Evolutionary conservation across 2,797 vertebrate genomes (phyloP).

Genomic region (Melanogrammus aeglefinus): DNA sequence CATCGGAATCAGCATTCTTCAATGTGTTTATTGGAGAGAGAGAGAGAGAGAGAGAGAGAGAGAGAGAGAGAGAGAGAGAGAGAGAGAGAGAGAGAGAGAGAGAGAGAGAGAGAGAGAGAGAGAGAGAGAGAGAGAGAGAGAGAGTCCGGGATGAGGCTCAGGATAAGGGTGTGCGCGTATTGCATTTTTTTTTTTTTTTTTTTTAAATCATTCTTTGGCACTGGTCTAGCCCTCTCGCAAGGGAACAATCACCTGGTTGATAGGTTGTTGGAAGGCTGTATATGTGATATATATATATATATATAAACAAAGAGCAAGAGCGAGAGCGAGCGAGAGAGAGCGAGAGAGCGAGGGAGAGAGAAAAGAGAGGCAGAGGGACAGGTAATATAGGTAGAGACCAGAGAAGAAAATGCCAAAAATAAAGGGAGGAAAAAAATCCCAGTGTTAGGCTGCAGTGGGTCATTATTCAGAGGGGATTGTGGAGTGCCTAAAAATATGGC

Average conservation of each 20-base stretch:
- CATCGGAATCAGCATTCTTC: constrained; percentile 11
- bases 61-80: neutral
- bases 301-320: too few relatives aligned
- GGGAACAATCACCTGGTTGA: neutral
- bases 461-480: neutral
- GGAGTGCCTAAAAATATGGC: neutral
- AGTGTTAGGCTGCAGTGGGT: neutral
- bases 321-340: neutral
- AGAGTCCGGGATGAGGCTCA: neutral
- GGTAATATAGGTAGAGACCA: neutral
- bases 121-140: neutral
- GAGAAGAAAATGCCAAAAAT: neutral
- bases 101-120: constrained; percentile 10
- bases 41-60: neutral
- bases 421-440: too few relatives aligned
- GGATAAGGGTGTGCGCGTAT: neutral
- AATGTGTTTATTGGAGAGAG: neutral
- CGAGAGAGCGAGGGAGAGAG: neutral
- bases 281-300: too few relatives aligned
- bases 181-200: neutral
- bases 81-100: constrained; percentile 4
- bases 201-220: neutral
- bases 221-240: neutral
- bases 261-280: neutral
- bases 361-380: neutral